Evolutionary conservation across 2,888 invertebrate genomes (phyloP).

Genomic region (Coleophora flavipennella): DNA sequence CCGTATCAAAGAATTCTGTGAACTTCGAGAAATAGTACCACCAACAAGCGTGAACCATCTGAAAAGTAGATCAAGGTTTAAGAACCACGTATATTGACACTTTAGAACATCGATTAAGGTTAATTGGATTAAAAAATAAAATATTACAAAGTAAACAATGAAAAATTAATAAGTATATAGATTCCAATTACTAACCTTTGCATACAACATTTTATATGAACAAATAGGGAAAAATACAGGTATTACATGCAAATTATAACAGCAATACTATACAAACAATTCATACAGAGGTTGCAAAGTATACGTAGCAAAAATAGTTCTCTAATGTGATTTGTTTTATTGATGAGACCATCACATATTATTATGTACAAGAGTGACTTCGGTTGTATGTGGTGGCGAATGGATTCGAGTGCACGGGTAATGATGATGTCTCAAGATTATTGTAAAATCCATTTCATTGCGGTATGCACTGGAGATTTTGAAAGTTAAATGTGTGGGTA

Average conservation of each 20-base stretch:
- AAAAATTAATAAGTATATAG: too few species aligned
- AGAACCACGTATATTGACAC: too few species aligned
- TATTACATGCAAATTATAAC: background rate
- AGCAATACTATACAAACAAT: background rate
- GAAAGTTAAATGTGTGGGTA: background rate
- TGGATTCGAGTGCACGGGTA: slow-evolving; percentile 1
- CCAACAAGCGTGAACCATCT: slow-evolving; percentile 96
- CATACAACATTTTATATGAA: too few species aligned
- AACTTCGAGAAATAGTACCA: slow-evolving; percentile 98
- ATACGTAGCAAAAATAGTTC: too few species aligned
- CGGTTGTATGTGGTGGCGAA: background rate
- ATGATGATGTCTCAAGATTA: slow-evolving; percentile 9
- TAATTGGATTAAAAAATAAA: too few species aligned
- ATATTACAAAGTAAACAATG: too few species aligned
- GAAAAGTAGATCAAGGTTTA: slow-evolving; percentile 28
- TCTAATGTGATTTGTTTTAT: background rate
- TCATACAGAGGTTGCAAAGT: too few species aligned
- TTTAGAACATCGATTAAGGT: too few species aligned
- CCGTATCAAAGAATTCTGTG: slow-evolving; percentile 96
- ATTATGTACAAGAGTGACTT: background rate
- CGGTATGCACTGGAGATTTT: background rate
- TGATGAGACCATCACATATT: background rate
- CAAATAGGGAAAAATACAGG: too few species aligned
- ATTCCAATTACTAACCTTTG: too few species aligned
- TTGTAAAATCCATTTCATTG: slow-evolving; percentile 6